Evolutionary conservation across 2,113 vertebrate species (phyloP), one percentile per base, ranked within the genome.

Genomic region (Melanotaenia duboulayi): DNA sequence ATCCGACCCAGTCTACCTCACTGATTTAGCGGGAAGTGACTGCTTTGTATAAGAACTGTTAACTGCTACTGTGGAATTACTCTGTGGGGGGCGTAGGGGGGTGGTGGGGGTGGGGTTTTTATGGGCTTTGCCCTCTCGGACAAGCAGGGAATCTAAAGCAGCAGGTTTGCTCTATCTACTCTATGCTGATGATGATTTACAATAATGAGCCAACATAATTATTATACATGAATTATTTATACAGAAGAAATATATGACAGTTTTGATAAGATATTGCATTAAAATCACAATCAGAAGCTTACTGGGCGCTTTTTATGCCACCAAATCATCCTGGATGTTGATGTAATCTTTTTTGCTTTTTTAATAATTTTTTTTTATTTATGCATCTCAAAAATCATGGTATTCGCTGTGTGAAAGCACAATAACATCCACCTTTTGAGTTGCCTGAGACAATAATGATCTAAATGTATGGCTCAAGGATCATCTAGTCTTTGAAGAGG

Each of bases 1-100:
- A 80, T 81, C 71, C 86, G 89, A 94, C 93, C 93, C 93, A 87
- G 94, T 94, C 94, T 95, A 95, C 94, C 94, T 95, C 94, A 94
- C 93, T 92, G 91, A 93, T 93, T 93, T 87, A 91, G 87, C 90
- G 91, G 92, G 84, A 94, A 92, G 89, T 88, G 89, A 92, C 91
- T 91, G 92, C 93, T 94, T 94, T 93, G 91, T 92, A 90, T 91
- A 87, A 90, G 83, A 93, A 92, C 90, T 90, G 87, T 91, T 91
- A 92, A 93, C 91, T 92, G 91, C 93, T 93, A 93, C 92, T 92
- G 90, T 91, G 92, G 89, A 88, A 81, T 65, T 52, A 66, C 76
- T 65, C 71, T 74, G 61, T 60, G 50, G 79, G 84, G 77, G 78
- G 65, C 74, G 89, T 77, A 65, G 91, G 87, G 88, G 57, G 56